A percentile compares a stretch with the other conserved stretches of the same genome.
These are phyloP conservation scores for Asobara japonica DNA, from an alignment of 1,140 invertebrate species.

Conservation along the genomic window DNA sequence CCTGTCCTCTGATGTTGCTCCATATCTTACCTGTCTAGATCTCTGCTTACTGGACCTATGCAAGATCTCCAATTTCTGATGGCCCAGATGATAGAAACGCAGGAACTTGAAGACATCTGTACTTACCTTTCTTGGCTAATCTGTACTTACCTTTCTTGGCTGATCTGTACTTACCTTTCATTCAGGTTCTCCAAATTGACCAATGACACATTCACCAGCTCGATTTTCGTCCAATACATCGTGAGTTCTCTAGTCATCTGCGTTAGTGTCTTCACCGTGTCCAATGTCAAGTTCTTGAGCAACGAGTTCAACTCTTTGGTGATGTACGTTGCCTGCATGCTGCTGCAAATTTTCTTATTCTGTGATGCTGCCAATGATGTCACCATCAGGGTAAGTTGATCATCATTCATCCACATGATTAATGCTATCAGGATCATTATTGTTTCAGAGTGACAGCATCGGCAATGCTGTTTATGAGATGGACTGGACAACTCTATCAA, in stretches of 20 bases:
- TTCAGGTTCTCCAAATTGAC: neutral
- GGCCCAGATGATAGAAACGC: too few relatives aligned
- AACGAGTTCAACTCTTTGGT: neutral
- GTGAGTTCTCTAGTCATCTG: neutral
- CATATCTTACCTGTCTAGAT: too few relatives aligned
- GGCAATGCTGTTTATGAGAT: neutral
- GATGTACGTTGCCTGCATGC: neutral
- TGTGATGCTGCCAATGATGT: neutral
- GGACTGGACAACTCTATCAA: neutral
- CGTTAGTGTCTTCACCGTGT: neutral
- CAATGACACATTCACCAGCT: neutral
- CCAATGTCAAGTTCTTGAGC: neutral
- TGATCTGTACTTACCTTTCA: neutral
- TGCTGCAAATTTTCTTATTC: neutral
- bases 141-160: neutral
- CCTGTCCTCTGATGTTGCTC: neutral
- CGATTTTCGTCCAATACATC: conserved; percentile 5
- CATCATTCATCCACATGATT: neutral
- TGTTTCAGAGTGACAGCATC: neutral
- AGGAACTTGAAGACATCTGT: too few relatives aligned
- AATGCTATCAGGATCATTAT: neutral
- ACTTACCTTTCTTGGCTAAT: too few relatives aligned
- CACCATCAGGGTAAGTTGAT: neutral
- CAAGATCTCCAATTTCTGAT: too few relatives aligned
- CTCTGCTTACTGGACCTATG: too few relatives aligned